phyloP scores from a whole-genome alignment of 2,113 vertebrate species.

The human (Homo sapiens) region GRCh38 chr17:53139001-53139500 shows the following conservation, averaged over 20 bases:
- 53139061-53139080: too few relatives aligned
- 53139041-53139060: too few relatives aligned
- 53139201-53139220: too few relatives aligned
- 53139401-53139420: neutral
- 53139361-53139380: neutral
- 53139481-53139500: neutral
- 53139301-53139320: neutral
- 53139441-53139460: neutral
- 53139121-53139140: fast-evolving
- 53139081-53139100: too few relatives aligned
- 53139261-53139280: neutral
- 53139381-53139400: neutral
- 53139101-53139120: too few relatives aligned
- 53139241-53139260: too few relatives aligned
- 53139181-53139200: too few relatives aligned
- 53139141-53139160: too few relatives aligned
- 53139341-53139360: neutral
- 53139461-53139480: neutral
- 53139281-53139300: neutral
- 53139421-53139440: neutral
- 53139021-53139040: too few relatives aligned
- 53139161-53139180: too few relatives aligned
- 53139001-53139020: too few relatives aligned
- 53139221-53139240: too few relatives aligned
- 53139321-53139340: neutral